Conservation (phyloP, 2,888 invertebrate genomes). For the Temnothorax unifasciatus region DNA sequence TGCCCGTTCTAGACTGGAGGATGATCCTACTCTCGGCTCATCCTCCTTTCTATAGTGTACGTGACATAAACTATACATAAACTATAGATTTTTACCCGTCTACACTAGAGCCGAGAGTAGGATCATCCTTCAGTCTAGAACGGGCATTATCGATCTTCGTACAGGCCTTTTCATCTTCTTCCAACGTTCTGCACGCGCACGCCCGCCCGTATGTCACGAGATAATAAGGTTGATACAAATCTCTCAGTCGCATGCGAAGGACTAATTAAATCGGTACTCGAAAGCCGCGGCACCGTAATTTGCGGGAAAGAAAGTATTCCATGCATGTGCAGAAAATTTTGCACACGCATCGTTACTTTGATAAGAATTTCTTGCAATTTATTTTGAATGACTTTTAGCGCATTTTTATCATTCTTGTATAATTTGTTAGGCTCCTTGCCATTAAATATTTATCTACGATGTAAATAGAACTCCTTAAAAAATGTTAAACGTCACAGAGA, state of each 20-base stretch:
- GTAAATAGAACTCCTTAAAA: neutral
- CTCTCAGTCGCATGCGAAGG: conserved; percentile 21
- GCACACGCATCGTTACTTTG: neutral
- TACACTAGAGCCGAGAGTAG: no score
- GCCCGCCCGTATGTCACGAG: conserved; percentile 40
- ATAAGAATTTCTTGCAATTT: neutral
- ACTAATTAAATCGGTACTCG: conserved; percentile 20
- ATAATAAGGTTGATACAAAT: conserved; percentile 28
- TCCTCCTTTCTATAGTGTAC: no score
- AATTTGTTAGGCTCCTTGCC: neutral
- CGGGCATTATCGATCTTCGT: conserved; percentile 81
- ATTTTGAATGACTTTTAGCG: neutral
- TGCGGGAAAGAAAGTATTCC: conserved; percentile 1
- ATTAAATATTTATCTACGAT: neutral
- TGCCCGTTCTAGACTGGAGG: no score
- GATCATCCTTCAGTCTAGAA: no score
- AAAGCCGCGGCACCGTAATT: conserved; percentile 5
- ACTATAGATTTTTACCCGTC: no score
- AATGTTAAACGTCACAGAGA: neutral
- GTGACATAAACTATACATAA: no score
- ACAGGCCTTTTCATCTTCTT: conserved; percentile 44
- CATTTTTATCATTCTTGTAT: neutral
- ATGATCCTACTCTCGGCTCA: no score
- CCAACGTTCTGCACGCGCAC: conserved; percentile 42
- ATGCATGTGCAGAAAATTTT: neutral